Evolutionary conservation across 2,888 invertebrate genomes (phyloP), one percentile per base, ranked within the genome.

Genomic region (Lapara coniferarum): DNA sequence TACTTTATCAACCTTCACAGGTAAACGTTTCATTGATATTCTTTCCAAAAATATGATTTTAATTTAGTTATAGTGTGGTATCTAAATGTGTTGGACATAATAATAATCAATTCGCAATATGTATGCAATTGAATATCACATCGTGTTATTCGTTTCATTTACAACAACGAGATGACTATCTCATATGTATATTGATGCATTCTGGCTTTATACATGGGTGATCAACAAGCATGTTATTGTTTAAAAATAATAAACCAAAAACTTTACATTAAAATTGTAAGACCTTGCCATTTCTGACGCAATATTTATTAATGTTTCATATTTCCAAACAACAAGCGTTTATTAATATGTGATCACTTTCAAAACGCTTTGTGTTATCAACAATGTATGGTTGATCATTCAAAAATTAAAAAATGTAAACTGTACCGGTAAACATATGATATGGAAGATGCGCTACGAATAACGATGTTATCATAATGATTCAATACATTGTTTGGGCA

Each of bases 401-500:
- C 3, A 63, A 63, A 63, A 19, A 46, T 13, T 2, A 46, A 49
- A 46, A 49, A 19, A 63, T 14, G n/a, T 0, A 19, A 16, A 19
- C 12, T 10, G 49, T 12, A 49, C 30, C 57, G 44, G 44, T 16
- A 56, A 30, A 56, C 25, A 46, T 44, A 59, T 59, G 46, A 46
- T n/a, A 59, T 16, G 46, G 44, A n/a, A n/a, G 5, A 16, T 59
- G 30, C 19, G 63, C 53, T 68, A 69, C 63, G 53, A 59, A 30
- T 44, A 74, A 77, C 72, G 70, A 79, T 79, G 74, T 76, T 79
- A 82, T 80, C 78, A 75, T 70, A 76, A 79, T 80, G 78, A 82
- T 83, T 78, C 81, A 81, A 80, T 77, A 75, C 69, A 72, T 76
- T 75, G 80, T 79, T 83, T 77, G 78, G 78, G 71, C 72, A 75